Conservation (phyloP, 1,140 invertebrate species). For the Eurytemora carolleeae region DNA sequence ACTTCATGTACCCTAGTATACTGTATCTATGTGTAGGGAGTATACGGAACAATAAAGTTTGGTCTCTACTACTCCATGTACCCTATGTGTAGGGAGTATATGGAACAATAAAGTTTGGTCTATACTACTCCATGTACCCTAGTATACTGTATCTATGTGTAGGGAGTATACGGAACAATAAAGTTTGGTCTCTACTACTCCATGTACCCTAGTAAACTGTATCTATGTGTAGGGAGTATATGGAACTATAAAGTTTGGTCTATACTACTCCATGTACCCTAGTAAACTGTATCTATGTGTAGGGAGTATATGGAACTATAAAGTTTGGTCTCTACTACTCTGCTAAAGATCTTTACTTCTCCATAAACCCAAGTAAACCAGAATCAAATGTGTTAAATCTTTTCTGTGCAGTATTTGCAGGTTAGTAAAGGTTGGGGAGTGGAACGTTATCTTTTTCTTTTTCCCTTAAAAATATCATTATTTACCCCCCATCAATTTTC, state of each 20-base stretch:
- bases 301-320: constrained; percentile 86
- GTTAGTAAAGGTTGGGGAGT: constrained; percentile 23
- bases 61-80: constrained; percentile 13
- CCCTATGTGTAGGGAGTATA: constrained; percentile 73
- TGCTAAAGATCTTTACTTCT: constrained; percentile 39
- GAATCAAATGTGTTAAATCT: constrained; percentile 60
- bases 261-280: constrained; percentile 51
- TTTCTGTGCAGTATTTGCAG: constrained; percentile 57
- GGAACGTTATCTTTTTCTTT: neutral
- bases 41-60: constrained; percentile 26
- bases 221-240: constrained; percentile 71
- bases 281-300: constrained; percentile 46
- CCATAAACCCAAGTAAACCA: neutral
- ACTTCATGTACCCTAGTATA: too few relatives aligned
- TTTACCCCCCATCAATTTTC: neutral
- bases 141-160: too few relatives aligned
- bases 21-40: constrained; percentile 73
- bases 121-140: too few relatives aligned
- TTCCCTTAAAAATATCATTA: neutral
- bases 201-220: constrained; percentile 20
- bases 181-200: constrained; percentile 54
- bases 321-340: constrained; percentile 92
- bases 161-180: constrained; percentile 85
- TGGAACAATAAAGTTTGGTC: constrained; percentile 91
- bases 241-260: constrained; percentile 84